Percentiles rank a stretch among this genome's conserved stretches.
Evolutionary conservation across 2,888 invertebrate genomes (phyloP).

Genomic region (Pteria penguin): DNA sequence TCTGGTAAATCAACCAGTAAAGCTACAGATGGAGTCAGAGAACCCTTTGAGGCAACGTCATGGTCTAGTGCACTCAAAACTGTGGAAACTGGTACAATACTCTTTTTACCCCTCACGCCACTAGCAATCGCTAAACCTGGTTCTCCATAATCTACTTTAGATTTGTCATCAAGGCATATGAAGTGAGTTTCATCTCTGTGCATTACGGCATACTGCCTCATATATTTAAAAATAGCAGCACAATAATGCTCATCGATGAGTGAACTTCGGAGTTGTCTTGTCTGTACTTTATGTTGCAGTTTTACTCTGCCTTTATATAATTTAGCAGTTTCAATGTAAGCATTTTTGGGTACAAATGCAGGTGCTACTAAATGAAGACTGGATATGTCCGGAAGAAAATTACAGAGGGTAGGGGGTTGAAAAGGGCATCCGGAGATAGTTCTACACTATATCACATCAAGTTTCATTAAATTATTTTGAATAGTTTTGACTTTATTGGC

Average conservation of each 20-base stretch:
- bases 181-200: slow-evolving; percentile 13
- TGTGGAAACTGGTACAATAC: neutral
- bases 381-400: too few species aligned
- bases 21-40: slow-evolving; percentile 19
- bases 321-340: neutral
- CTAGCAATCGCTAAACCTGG: slow-evolving; percentile 30
- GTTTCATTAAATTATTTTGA: too few species aligned
- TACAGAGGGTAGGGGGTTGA: too few species aligned
- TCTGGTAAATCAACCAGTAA: slow-evolving; percentile 42
- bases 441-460: too few species aligned
- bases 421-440: too few species aligned
- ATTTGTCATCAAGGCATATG: slow-evolving; percentile 49
- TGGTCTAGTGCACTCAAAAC: neutral
- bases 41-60: slow-evolving; percentile 1
- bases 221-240: slow-evolving; percentile 31
- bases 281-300: slow-evolving; percentile 21
- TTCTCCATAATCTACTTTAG: slow-evolving; percentile 50
- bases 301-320: slow-evolving; percentile 8
- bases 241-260: slow-evolving; percentile 33
- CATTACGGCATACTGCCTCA: slow-evolving; percentile 9
- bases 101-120: slow-evolving; percentile 40
- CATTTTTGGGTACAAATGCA: slow-evolving; percentile 24
- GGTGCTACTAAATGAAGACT: too few species aligned
- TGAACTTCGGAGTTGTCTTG: slow-evolving; percentile 24
- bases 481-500: too few species aligned